Percentiles rank a stretch among this genome's conserved stretches.
phyloP scores from a whole-genome alignment of 2,113 vertebrate species.

The Rhizomys pruinosus region DNA sequence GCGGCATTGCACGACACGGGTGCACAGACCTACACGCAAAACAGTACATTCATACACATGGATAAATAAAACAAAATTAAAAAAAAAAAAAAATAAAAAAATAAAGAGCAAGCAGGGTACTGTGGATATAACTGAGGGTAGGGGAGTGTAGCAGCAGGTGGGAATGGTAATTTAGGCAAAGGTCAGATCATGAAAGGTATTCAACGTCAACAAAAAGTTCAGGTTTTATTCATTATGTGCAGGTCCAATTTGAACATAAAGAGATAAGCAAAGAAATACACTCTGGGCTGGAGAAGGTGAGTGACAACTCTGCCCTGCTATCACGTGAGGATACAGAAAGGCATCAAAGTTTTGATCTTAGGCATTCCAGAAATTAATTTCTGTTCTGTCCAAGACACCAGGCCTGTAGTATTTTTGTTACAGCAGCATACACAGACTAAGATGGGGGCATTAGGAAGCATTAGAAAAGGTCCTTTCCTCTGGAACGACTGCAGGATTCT shows the following conservation, averaged over 20 bases:
- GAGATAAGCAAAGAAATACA: neutral
- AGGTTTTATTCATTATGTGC: neutral
- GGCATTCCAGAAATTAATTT: neutral
- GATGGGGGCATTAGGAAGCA: neutral
- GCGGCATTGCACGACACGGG: too few species aligned
- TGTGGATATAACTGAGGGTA: neutral
- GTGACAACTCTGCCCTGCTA: neutral
- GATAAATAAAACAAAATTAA: too few species aligned
- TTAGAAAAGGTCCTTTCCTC: neutral
- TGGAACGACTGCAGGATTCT: too few species aligned
- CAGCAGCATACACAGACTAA: neutral
- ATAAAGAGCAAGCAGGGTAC: neutral
- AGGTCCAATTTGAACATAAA: neutral
- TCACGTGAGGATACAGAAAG: neutral
- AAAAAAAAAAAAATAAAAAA: too few species aligned
- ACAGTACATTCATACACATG: too few species aligned
- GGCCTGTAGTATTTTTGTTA: neutral
- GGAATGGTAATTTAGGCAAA: neutral
- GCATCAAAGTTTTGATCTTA: neutral
- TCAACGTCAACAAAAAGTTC: neutral
- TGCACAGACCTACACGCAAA: too few species aligned
- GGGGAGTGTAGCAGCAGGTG: neutral
- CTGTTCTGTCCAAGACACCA: too few species aligned
- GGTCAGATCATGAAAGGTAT: neutral
- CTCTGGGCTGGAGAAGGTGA: neutral